Evolutionary conservation across 2,113 vertebrate species (phyloP), one percentile per base, ranked within the genome.

Genomic region (Megalops atlanticus): DNA sequence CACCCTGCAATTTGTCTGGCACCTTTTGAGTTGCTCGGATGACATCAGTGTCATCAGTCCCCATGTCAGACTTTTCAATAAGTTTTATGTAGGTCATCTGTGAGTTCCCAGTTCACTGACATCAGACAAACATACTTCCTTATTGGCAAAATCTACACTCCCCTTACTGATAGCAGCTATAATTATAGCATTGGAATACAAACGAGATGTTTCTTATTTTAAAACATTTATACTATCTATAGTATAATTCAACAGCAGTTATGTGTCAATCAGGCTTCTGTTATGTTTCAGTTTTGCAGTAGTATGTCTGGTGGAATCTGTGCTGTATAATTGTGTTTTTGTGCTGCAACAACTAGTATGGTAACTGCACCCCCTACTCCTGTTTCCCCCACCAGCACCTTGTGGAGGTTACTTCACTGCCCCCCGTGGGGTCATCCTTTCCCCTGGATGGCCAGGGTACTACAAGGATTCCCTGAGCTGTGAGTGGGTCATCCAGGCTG

Each of bases 401-500:
- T 99, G 98, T 86, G 98, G 98, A 81, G 98, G 98, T 15, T 98
- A 99, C 89, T 99, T 97, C 89, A 98, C 98, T 40, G 96, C 98
- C 89, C 97, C 96, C 11, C 98, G 90, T 91, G 98, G 98, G 85
- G 93, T 98, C 85, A 99, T 99, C 89, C 93, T 99, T 41, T 99
- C 98, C 81, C 98, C 98, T 78, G 98, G 98, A 54, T 99, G 98
- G 98, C 98, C 98, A 75, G 98, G 98, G 39, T 99, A 99, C 91
- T 99, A 99, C 86, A 99, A 99, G 94, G 97, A 99, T 87, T 99
- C 98, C 74, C 95, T 99, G 88, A 99, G 96, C 90, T 99, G 98
- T 93, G 97, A 99, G 90, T 99, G 98, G 98, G 97, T 99, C 89
- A 97, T 99, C 90, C 97, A 99, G 94, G 96, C 98, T 76, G 97